Percentiles rank a stretch among this genome's conserved stretches.
These are phyloP conservation scores for Adelphocoris suturalis DNA, from an alignment of 2,888 invertebrate species.

Conservation along the genomic window DNA sequence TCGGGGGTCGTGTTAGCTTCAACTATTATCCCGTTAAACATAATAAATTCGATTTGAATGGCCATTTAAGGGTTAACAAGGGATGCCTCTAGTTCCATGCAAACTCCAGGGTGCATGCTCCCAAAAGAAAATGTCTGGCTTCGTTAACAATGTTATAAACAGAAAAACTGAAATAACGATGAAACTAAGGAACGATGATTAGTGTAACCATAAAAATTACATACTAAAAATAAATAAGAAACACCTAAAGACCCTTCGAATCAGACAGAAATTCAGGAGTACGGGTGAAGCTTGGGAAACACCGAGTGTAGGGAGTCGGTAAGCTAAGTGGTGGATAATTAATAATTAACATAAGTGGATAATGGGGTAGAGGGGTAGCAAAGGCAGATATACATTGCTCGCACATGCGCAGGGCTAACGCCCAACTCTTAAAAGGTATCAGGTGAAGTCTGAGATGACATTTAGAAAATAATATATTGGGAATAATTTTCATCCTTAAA, in stretches of 20 bases:
- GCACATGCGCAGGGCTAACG: constrained; percentile 54
- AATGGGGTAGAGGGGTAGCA: constrained; percentile 29
- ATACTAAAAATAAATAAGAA: neutral
- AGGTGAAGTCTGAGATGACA: neutral
- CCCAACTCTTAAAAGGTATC: constrained; percentile 7
- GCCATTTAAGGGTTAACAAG: constrained; percentile 61
- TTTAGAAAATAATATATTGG: neutral
- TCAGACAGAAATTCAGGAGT: neutral
- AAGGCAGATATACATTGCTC: constrained; percentile 58
- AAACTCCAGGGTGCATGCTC: constrained; percentile 65
- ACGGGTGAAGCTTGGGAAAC: constrained; percentile 40
- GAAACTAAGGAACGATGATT: neutral
- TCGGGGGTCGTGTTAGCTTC: constrained; percentile 1
- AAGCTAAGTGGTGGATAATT: neutral
- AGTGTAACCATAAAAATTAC: neutral
- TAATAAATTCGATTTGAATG: neutral
- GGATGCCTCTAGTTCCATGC: constrained; percentile 73
- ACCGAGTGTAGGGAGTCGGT: constrained; percentile 15
- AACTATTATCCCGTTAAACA: neutral
- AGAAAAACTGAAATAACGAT: neutral
- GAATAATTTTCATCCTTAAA: neutral
- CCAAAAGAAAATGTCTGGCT: neutral
- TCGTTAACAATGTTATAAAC: neutral
- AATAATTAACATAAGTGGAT: constrained; percentile 21
- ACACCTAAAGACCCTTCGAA: neutral